Evolutionary conservation across 2,113 vertebrate species (phyloP).

Genomic region (Centrocercus urophasianus): DNA sequence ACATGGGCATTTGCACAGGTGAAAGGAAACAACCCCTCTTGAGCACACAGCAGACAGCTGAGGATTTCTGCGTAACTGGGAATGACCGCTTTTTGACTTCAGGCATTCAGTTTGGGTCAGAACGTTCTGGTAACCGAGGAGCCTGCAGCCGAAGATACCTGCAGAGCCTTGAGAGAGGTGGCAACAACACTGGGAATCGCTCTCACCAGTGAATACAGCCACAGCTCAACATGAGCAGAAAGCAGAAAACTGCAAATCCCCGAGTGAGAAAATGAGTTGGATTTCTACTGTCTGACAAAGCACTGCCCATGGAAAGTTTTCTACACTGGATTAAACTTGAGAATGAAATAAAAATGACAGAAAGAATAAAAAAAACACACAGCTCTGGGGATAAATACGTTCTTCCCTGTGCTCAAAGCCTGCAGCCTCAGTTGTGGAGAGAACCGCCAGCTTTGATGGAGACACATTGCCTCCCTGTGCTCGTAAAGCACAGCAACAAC

Average conservation of each 20-base stretch:
- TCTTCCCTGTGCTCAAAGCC: not conserved
- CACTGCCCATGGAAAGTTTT: not conserved
- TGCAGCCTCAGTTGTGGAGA: not conserved
- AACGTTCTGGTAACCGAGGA: not conserved
- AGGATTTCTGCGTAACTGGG: not conserved
- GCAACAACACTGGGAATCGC: not conserved
- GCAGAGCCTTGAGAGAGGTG: not conserved
- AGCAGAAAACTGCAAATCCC: not conserved
- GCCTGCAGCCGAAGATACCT: not conserved
- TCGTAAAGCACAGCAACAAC: not conserved
- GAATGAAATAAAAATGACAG: not conserved
- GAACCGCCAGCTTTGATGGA: not conserved
- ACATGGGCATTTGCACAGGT: not conserved
- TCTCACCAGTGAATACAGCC: not conserved
- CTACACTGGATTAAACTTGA: not conserved
- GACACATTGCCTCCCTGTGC: constrained; percentile 36
- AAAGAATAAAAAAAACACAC: not conserved
- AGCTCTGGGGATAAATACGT: not conserved
- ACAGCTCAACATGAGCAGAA: not conserved
- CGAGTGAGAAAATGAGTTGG: fast-evolving
- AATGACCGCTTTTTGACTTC: not conserved
- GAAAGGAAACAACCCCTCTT: not conserved
- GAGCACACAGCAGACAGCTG: not conserved
- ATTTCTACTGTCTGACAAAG: not conserved
- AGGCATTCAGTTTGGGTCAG: not conserved